Evolutionary conservation across 2,797 vertebrate genomes (phyloP).

Genomic region (Cheirogaleus major): DNA sequence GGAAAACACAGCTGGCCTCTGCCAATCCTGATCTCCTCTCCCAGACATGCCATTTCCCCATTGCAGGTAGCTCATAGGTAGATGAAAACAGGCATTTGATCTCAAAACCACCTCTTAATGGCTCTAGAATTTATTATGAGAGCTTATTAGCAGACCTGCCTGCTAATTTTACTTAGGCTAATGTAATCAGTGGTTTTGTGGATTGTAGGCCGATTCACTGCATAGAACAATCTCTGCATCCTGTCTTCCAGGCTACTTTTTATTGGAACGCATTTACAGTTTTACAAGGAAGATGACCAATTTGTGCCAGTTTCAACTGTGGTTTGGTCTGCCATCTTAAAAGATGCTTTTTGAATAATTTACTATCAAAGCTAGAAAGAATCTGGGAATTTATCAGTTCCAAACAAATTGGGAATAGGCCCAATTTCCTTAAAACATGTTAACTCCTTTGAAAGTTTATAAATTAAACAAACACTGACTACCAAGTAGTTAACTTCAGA

Average conservation of each 20-base stretch:
- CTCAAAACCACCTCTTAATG: not conserved
- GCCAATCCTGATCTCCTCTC: not conserved
- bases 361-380: conserved; percentile 10
- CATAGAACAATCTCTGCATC: no score
- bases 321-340: not conserved
- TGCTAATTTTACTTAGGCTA: not conserved
- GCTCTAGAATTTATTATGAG: not conserved
- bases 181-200: not conserved
- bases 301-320: not conserved
- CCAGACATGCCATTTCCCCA: not conserved
- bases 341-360: not conserved
- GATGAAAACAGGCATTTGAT: not conserved
- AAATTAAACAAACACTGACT: conserved; percentile 3
- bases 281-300: not conserved
- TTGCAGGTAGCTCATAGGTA: not conserved
- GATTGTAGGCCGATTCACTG: not conserved
- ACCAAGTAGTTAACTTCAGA: not conserved
- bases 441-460: not conserved
- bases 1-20: not conserved
- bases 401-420: not conserved
- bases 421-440: not conserved
- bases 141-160: not conserved
- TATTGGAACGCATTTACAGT: not conserved
- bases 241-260: not conserved
- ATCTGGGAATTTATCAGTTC: not conserved